These are phyloP conservation scores for Gandaritis pyraliata DNA, from an alignment of 2,888 invertebrate species.

Conservation along the genomic window DNA sequence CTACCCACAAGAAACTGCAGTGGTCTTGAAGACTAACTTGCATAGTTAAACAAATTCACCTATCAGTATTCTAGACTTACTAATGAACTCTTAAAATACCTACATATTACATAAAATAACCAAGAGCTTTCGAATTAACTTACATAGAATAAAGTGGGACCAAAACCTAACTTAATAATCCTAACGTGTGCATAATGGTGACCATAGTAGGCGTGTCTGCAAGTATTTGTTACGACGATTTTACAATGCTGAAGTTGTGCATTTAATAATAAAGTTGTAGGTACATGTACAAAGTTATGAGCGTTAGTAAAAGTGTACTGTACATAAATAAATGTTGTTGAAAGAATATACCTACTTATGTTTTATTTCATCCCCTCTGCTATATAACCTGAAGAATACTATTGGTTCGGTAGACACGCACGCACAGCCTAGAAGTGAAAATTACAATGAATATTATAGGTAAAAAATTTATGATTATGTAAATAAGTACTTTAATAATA, in stretches of 20 bases:
- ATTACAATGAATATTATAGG: too few relatives aligned
- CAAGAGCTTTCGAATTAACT: constrained; percentile 58
- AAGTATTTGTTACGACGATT: constrained; percentile 58
- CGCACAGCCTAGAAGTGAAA: too few relatives aligned
- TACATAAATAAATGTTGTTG: constrained; percentile 83
- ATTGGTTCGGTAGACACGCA: too few relatives aligned
- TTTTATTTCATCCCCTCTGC: constrained; percentile 37
- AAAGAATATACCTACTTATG: constrained; percentile 47
- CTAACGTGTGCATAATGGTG: constrained; percentile 59
- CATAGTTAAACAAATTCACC: constrained; percentile 9
- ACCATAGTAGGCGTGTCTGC: constrained; percentile 63
- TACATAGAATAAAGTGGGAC: constrained; percentile 63
- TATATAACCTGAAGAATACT: too few relatives aligned
- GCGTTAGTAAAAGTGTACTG: constrained; percentile 64
- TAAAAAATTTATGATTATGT: too few relatives aligned
- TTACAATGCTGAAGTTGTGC: constrained; percentile 84
- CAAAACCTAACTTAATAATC: constrained; percentile 63
- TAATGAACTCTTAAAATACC: constrained; percentile 16
- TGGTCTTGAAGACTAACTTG: constrained; percentile 57
- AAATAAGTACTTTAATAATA: too few relatives aligned
- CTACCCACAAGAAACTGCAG: constrained; percentile 55
- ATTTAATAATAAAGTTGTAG: constrained; percentile 78
- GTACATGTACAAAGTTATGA: constrained; percentile 76
- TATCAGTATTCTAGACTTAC: constrained; percentile 29
- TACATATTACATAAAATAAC: constrained; percentile 8